A percentile compares a stretch with the other conserved stretches of the same genome.
These are phyloP conservation scores for Molossus alvarezi DNA, from an alignment of 2,797 vertebrate species.

Conservation along the genomic window DNA sequence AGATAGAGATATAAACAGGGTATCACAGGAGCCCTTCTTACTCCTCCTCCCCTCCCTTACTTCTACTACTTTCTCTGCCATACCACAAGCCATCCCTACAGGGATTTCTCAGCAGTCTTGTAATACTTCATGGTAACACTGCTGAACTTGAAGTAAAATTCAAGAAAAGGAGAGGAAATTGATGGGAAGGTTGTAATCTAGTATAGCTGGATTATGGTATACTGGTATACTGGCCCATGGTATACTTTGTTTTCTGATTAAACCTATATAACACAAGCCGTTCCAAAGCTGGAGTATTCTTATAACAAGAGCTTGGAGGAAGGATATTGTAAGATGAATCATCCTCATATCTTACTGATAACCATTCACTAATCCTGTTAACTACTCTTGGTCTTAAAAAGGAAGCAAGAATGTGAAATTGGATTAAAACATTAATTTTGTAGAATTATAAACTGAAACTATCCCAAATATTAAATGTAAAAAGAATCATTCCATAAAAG, in stretches of 20 bases:
- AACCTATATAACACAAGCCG: not conserved
- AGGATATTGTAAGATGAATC: not conserved
- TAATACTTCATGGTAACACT: not conserved
- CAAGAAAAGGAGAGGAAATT: slow-evolving; percentile 29
- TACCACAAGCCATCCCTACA: not conserved
- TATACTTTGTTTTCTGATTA: not conserved
- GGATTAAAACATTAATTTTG: slow-evolving; percentile 44
- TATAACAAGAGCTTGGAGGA: slow-evolving; percentile 10
- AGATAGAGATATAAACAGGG: not conserved
- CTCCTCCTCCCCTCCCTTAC: not conserved
- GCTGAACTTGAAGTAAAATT: not conserved
- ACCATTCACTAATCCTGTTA: not conserved
- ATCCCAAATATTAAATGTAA: not conserved
- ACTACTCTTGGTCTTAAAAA: slow-evolving; percentile 15
- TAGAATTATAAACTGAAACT: slow-evolving; percentile 36
- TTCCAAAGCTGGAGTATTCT: not conserved
- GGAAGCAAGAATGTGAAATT: slow-evolving; percentile 17
- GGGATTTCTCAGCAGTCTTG: not conserved
- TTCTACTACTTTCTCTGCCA: not conserved
- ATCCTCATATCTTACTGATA: not conserved
- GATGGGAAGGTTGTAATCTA: not conserved
- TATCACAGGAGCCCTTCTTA: not conserved
- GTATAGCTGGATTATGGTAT: not conserved
- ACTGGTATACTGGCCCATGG: not conserved
- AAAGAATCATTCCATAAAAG: not conserved